Conservation (phyloP, 2,888 invertebrate species). For the Scelioninae gen. 1 region DNA sequence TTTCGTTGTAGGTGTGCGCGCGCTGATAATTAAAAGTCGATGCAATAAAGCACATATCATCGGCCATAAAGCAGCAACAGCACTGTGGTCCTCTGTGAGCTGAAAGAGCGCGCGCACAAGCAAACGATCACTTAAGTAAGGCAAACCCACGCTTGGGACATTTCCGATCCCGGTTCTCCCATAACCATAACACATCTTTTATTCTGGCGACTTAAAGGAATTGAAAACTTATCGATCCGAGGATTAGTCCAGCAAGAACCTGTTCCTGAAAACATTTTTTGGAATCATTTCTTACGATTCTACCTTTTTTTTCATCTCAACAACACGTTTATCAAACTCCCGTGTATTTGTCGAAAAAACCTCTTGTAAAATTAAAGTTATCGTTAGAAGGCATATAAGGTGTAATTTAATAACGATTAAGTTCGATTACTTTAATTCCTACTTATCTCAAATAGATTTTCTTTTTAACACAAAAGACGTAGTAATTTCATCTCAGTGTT, state of each 20-base stretch:
- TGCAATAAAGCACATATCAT: conserved; percentile 84
- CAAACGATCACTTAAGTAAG: conserved; percentile 73
- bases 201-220: conserved; percentile 58
- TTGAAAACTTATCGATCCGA: conserved; percentile 65
- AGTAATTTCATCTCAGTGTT: conserved; percentile 19
- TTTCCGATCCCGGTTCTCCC: conserved; percentile 77
- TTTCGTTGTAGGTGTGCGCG: conserved; percentile 83
- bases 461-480: conserved; percentile 19
- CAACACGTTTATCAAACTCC: conserved; percentile 5
- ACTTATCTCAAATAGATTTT: conserved; percentile 36
- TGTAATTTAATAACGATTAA: conserved; percentile 44
- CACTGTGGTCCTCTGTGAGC: conserved; percentile 62
- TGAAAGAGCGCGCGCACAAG: conserved; percentile 63
- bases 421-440: conserved; percentile 37
- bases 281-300: conserved; percentile 7
- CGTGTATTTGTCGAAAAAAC: not conserved
- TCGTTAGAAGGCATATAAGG: conserved; percentile 2
- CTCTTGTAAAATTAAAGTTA: not conserved
- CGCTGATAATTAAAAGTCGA: conserved; percentile 85
- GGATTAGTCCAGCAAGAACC: conserved; percentile 51
- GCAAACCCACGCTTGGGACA: conserved; percentile 81
- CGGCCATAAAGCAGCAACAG: conserved; percentile 82
- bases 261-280: conserved; percentile 33
- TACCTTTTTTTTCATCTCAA: not conserved
- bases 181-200: conserved; percentile 82